Evolutionary conservation across 2,797 vertebrate genomes (phyloP).

Genomic region (Sphaeramia orbicularis): DNA sequence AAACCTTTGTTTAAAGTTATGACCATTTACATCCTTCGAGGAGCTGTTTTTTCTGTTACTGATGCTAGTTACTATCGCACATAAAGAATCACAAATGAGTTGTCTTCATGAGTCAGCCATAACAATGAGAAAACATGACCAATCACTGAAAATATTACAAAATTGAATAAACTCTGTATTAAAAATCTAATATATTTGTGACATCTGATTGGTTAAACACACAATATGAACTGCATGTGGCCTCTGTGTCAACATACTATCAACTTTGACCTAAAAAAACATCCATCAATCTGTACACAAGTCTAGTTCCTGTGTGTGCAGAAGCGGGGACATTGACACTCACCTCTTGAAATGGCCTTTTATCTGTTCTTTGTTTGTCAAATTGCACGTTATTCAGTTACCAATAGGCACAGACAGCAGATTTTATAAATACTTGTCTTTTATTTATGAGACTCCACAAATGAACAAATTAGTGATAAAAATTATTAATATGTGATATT

Average conservation of each 20-base stretch:
- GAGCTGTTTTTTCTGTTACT: too few species aligned
- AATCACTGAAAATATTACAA: too few species aligned
- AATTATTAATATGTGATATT: background rate
- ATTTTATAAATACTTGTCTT: background rate
- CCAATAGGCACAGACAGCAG: background rate
- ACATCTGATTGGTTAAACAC: background rate
- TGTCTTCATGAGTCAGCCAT: too few species aligned
- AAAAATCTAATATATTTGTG: too few species aligned
- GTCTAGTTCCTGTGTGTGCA: conserved; percentile 14
- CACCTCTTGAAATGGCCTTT: conserved; percentile 7
- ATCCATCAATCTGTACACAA: conserved; percentile 20
- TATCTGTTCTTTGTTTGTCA: conserved; percentile 6
- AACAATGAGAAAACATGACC: too few species aligned
- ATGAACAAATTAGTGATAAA: background rate
- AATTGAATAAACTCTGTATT: too few species aligned
- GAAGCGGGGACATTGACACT: conserved; percentile 21
- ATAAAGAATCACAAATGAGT: too few species aligned
- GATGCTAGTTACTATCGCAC: too few species aligned
- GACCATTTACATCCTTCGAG: too few species aligned
- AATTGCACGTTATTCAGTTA: background rate
- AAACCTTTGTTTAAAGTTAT: too few species aligned
- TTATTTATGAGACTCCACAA: background rate
- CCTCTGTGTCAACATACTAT: conserved; percentile 9
- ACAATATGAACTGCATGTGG: background rate
- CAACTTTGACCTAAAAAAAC: conserved; percentile 22